These are phyloP conservation scores for Lucinisca nassula DNA, from an alignment of 2,888 invertebrate genomes.

Conservation along the genomic window DNA sequence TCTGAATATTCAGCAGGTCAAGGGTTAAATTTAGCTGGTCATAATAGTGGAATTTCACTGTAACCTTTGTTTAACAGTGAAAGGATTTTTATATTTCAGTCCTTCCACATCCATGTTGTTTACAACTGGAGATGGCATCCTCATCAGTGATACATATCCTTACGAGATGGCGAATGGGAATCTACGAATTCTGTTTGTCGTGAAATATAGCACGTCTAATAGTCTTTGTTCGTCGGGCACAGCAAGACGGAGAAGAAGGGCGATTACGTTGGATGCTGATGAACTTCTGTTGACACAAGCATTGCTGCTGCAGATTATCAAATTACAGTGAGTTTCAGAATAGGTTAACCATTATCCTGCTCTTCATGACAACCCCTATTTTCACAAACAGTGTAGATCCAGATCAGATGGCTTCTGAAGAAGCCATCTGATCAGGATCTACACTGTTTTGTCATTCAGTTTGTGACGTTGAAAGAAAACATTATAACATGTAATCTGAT, in stretches of 20 bases:
- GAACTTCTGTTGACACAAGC: constrained; percentile 44
- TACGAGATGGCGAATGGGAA: constrained; percentile 19
- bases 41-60: too few relatives aligned
- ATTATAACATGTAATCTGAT: too few relatives aligned
- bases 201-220: constrained; percentile 36
- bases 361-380: too few relatives aligned
- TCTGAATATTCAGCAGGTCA: too few relatives aligned
- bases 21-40: too few relatives aligned
- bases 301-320: constrained; percentile 36
- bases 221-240: constrained; percentile 58
- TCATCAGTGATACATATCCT: constrained; percentile 47
- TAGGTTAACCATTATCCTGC: too few relatives aligned
- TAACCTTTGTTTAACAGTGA: too few relatives aligned
- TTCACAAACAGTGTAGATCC: too few relatives aligned
- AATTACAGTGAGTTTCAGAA: constrained; percentile 51
- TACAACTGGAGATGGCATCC: constrained; percentile 25
- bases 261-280: constrained; percentile 13
- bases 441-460: too few relatives aligned
- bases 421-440: too few relatives aligned
- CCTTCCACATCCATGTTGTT: constrained; percentile 40
- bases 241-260: constrained; percentile 25
- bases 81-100: constrained; percentile 13
- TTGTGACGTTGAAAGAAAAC: too few relatives aligned
- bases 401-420: too few relatives aligned
- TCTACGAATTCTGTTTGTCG: constrained; percentile 29